Conservation (phyloP, 2,113 vertebrate species). For the Macaca fascicularis region T2T-MFA8v1.1 NC_088386.1:18112501-18113000, state of each 20-base stretch:
- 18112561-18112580: constrained; percentile 89
- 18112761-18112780: not conserved
- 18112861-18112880: not conserved
- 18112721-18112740: not conserved
- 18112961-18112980: not conserved
- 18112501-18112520: constrained; percentile 31
- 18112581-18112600: constrained; percentile 91
- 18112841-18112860: not conserved
- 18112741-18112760: not conserved
- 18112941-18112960: not conserved
- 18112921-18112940: not conserved
- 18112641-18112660: constrained; percentile 1
- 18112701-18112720: not conserved
- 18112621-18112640: not conserved
- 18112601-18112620: not conserved
- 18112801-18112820: not conserved
- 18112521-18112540: constrained; percentile 94
- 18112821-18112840: constrained; percentile 37
- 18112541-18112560: constrained; percentile 92
- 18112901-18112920: not conserved
- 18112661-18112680: not conserved
- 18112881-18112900: not conserved
- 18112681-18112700: not conserved
- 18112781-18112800: not conserved
- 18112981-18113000: not conserved